phyloP scores from a whole-genome alignment of 53 echinoderm and acorn worm genomes.

The Astropecten irregularis region DNA sequence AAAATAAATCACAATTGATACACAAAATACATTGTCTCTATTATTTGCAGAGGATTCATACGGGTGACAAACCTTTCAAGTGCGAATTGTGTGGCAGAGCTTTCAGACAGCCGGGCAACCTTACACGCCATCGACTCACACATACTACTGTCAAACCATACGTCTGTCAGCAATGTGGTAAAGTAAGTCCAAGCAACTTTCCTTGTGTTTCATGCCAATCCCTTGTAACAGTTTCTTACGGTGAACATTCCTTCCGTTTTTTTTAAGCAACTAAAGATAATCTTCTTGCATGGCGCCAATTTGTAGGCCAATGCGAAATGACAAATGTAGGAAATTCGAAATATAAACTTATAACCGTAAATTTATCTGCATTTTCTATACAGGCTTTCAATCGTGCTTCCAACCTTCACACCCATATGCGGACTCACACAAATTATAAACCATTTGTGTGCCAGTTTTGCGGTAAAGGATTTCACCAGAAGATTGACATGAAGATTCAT shows the following conservation, averaged over 20 bases:
- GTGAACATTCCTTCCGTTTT: too few relatives aligned
- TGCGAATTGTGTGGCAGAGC: constrained; percentile 97
- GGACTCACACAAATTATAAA: constrained; percentile 97
- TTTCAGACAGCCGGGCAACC: constrained; percentile 97
- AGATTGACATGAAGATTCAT: constrained; percentile 99
- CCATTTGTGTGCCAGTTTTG: constrained; percentile 97
- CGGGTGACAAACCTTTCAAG: constrained; percentile 93
- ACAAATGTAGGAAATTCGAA: too few relatives aligned
- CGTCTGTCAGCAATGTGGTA: constrained; percentile 90
- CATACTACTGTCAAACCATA: constrained; percentile 99
- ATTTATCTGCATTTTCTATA: too few relatives aligned
- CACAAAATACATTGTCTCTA: too few relatives aligned
- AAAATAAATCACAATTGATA: too few relatives aligned
- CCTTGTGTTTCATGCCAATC: too few relatives aligned
- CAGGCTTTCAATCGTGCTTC: constrained; percentile 99
- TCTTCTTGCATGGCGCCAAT: too few relatives aligned
- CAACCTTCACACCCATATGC: constrained; percentile 96
- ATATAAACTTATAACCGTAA: too few relatives aligned
- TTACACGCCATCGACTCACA: constrained; percentile 92
- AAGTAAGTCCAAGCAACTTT: constrained; percentile 82
- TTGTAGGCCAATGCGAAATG: too few relatives aligned
- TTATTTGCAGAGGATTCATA: constrained; percentile 95
- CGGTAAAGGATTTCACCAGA: constrained; percentile 98
- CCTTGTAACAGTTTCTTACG: too few relatives aligned
- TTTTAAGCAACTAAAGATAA: too few relatives aligned